These are phyloP conservation scores for Merluccius polli DNA, from an alignment of 2,797 vertebrate genomes.

Conservation along the genomic window DNA sequence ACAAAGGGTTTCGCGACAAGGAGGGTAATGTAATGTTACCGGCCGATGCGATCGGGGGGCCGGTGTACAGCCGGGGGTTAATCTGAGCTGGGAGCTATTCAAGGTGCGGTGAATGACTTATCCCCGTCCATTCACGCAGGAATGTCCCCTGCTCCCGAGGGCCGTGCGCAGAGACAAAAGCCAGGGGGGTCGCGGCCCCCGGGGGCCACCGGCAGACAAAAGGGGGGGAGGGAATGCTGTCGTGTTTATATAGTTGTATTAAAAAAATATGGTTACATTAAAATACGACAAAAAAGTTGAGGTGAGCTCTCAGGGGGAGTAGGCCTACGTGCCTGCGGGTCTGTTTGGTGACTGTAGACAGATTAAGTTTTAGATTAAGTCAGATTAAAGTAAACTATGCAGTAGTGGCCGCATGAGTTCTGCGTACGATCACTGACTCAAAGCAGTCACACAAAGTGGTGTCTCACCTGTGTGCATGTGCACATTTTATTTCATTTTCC, in stretches of 20 bases:
- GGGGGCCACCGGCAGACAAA: background rate
- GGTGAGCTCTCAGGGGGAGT: too few species aligned
- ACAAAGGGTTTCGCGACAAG: too few species aligned
- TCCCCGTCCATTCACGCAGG: conserved; percentile 40
- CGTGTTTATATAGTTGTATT: background rate
- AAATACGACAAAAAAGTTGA: background rate
- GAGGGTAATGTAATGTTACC: too few species aligned
- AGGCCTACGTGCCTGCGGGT: background rate
- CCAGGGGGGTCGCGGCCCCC: background rate
- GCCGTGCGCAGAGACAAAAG: conserved; percentile 45
- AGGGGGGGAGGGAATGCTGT: background rate
- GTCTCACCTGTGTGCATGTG: background rate
- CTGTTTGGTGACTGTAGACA: too few species aligned
- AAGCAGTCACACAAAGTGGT: background rate
- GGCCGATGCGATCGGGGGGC: too few species aligned
- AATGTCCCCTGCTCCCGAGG: conserved; percentile 45
- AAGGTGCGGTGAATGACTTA: conserved; percentile 45
- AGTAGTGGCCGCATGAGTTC: too few species aligned
- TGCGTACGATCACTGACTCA: conserved; percentile 22
- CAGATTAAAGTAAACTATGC: too few species aligned
- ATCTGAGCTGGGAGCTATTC: conserved; percentile 48
- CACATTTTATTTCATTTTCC: background rate
- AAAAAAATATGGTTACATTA: background rate
- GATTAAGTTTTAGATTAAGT: too few species aligned
- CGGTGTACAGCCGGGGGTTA: conserved; percentile 15